Evolutionary conservation across 2,888 invertebrate genomes (phyloP), one percentile per base, ranked within the genome.

Genomic region (Erebia palarica): DNA sequence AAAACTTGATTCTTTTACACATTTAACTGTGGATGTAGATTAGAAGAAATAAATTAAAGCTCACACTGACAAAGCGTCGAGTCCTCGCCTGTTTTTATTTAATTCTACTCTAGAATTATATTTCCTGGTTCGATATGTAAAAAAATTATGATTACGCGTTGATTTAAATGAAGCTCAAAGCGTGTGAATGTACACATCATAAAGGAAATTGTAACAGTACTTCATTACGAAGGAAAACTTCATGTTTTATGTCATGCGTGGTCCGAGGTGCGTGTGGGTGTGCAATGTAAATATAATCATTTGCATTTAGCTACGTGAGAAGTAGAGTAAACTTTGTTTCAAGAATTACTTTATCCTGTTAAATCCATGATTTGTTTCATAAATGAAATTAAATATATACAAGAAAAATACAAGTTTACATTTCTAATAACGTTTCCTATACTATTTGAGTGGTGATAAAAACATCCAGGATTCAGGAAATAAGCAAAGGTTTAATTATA

Each of bases 161-260:
- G 84, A 90, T 89, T 86, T 87, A 83, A 82, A 84, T 86, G 80
- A 77, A 78, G 75, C 75, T 76, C 78, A 76, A 82, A 86, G 82
- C 87, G 88, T 91, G 88, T 87, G 89, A 90, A 89, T 83, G 78
- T 73, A 81, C 74, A 82, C 81, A 81, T 83, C 87, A 87, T 86
- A 83, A 85, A 83, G 82, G 78, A 80, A 84, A 84, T 82, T 76
- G 78, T 78, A 78, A 74, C 75, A 72, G 76, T 70, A 79, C 81
- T 79, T 82, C 81, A 80, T 79, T 80, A 81, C 82, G 75, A 75
- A 81, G 80, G 81, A 78, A 77, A 78, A 78, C 72, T 76, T 75
- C 74, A 75, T 71, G 65, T 72, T 74, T 69, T 69, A 75, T 66
- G 59, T 16, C 53, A 71, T 66, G 68, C 27, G 66, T 69, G 69